Conservation (phyloP, 2,888 invertebrate genomes). For the Ecliptopera silaceata region DNA sequence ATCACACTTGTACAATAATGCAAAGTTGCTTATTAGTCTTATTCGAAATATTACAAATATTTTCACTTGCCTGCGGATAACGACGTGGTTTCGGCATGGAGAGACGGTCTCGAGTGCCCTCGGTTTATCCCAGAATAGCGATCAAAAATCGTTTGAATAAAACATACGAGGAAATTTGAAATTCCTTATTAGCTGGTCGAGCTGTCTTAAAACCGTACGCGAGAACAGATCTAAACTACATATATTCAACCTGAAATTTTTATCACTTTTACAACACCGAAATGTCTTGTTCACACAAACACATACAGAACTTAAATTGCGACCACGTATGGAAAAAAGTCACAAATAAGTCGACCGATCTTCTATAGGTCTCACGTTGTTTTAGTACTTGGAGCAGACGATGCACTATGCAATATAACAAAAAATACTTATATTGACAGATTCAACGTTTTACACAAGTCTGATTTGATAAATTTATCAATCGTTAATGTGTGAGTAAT, state of each 20-base stretch:
- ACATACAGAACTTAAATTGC: no score
- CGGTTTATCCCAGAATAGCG: background rate
- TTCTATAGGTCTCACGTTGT: background rate
- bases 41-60: no score
- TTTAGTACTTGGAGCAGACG: background rate
- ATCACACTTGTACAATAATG: no score
- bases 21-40: no score
- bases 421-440: background rate
- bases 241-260: no score
- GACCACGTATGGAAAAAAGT: no score
- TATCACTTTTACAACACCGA: no score
- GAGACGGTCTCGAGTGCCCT: background rate
- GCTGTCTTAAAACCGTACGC: background rate
- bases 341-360: background rate
- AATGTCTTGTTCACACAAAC: no score
- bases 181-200: conserved; percentile 1
- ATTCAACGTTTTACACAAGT: background rate
- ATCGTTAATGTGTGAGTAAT: no score
- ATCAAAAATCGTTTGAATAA: conserved; percentile 19
- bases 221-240: background rate
- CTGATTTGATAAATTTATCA: no score
- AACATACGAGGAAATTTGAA: conserved; percentile 14
- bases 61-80: background rate
- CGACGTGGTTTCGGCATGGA: conserved; percentile 11
- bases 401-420: background rate